Base-by-base conservation (phyloP, 1,140 invertebrate genomes). In the Popillia japonica region DNA sequence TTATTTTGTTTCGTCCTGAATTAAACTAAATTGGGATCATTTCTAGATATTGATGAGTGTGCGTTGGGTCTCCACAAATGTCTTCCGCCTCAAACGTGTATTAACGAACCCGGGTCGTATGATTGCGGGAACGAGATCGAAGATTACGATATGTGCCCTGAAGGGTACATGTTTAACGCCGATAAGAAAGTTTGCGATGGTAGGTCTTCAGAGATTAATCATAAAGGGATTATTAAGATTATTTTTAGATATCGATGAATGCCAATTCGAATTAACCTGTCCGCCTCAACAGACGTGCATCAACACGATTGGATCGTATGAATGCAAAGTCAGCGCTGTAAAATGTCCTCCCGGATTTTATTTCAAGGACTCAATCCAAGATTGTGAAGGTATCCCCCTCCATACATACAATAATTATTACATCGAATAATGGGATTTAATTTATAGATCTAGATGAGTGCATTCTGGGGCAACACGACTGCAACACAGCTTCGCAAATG, bases 391-490 rank as follows among this genome's bases (percentile, higher is more conserved):
- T 84, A 83, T 64, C 9, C n/a, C n/a, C n/a, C n/a, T n/a, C 11
- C 40, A 23, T 61, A 44, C n/a, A 6, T 23, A 14, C 27, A 55
- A 3, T 40, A 64, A 55, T 64, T 27, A 40, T n/a, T 64, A 20
- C 8, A 14, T 7, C 2, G 2, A 11, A 64, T 64, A 11, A 64
- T 64, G 9, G 6, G 17, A n/a, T 61, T 27, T 74, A 73, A 77
- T 64, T 76, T 61, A n/a, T 83, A 96, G 95, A 96, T 88, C 90
- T 96, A 74, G 92, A 95, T 81, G 94, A 95, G 86, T 95, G 94
- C 81, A 81, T 86, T 0, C 87, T 89, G 73, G 87, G 88, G 6
- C 85, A 86, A 20, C 87, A 92, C 80, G 89, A 92, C 78, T 95
- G 94, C 83, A 90, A 90, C 27, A 83, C 84, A 40, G 85, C 90